Evolutionary conservation across 64 coral and sea anemone genomes (phyloP).

Genomic region (Porites lutea): DNA sequence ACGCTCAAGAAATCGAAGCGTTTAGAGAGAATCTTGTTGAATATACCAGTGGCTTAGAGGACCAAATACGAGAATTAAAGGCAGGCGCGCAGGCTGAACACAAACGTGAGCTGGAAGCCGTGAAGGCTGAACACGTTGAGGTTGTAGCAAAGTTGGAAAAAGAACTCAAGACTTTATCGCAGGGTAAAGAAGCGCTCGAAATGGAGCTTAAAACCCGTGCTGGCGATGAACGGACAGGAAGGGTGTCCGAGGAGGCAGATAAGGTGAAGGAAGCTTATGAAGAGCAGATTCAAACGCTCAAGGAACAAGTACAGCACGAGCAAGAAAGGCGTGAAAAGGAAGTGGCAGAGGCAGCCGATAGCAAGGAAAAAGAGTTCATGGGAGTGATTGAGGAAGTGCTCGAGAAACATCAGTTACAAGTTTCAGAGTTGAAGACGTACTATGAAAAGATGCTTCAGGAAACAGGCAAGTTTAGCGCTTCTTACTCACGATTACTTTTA

Average conservation of each 20-base stretch:
- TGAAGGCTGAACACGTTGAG: slow-evolving; percentile 30
- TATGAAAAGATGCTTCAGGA: slow-evolving; percentile 24
- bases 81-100: slow-evolving; percentile 51
- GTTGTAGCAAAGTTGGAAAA: slow-evolving; percentile 24
- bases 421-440: slow-evolving; percentile 56
- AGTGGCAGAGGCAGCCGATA: slow-evolving; percentile 43
- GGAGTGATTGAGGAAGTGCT: slow-evolving; percentile 55
- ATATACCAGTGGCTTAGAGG: slow-evolving; percentile 72
- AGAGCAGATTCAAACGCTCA: slow-evolving; percentile 75
- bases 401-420: slow-evolving; percentile 77
- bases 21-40: slow-evolving; percentile 72
- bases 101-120: slow-evolving; percentile 32
- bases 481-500: not conserved
- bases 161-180: slow-evolving; percentile 15
- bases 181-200: slow-evolving; percentile 36
- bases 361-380: slow-evolving; percentile 79
- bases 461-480: not conserved
- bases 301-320: slow-evolving; percentile 71
- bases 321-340: slow-evolving; percentile 74
- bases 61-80: slow-evolving; percentile 74
- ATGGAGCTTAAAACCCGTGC: not conserved
- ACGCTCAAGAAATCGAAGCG: slow-evolving; percentile 71
- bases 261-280: slow-evolving; percentile 79
- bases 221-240: not conserved
- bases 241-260: slow-evolving; percentile 25